Conservation (phyloP, 2,888 invertebrate species). For the Allygus modestus region DNA sequence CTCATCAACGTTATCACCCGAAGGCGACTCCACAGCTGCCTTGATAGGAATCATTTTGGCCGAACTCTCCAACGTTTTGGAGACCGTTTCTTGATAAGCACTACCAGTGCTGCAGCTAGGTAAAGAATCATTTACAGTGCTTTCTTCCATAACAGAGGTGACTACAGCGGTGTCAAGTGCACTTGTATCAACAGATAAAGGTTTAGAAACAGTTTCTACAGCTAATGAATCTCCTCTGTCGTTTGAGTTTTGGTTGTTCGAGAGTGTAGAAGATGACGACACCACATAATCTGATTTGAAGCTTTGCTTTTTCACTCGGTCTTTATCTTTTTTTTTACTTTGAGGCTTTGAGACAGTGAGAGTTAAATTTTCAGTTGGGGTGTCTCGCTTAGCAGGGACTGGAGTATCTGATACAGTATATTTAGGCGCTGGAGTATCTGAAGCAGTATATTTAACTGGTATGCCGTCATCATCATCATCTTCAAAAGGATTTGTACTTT, state of each 20-base stretch:
- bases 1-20: constrained; percentile 33
- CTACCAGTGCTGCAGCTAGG: constrained; percentile 13
- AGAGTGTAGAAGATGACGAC: too few relatives aligned
- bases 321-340: background rate
- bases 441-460: background rate
- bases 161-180: background rate
- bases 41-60: constrained; percentile 59
- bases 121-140: background rate
- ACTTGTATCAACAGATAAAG: background rate
- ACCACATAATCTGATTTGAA: background rate
- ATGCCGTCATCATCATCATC: constrained; percentile 4
- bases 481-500: constrained; percentile 47
- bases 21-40: constrained; percentile 39
- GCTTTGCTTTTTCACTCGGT: background rate
- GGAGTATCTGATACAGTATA: background rate
- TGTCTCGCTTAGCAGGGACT: background rate
- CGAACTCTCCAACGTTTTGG: constrained; percentile 17
- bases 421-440: background rate
- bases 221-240: background rate
- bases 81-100: background rate
- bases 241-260: background rate
- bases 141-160: constrained; percentile 15
- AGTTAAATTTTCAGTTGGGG: background rate
- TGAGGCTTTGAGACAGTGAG: background rate
- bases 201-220: background rate